Evolutionary conservation across 2,113 vertebrate genomes (phyloP), one percentile per base, ranked within the genome.

Genomic region (Urocynchramus pylzowi): DNA sequence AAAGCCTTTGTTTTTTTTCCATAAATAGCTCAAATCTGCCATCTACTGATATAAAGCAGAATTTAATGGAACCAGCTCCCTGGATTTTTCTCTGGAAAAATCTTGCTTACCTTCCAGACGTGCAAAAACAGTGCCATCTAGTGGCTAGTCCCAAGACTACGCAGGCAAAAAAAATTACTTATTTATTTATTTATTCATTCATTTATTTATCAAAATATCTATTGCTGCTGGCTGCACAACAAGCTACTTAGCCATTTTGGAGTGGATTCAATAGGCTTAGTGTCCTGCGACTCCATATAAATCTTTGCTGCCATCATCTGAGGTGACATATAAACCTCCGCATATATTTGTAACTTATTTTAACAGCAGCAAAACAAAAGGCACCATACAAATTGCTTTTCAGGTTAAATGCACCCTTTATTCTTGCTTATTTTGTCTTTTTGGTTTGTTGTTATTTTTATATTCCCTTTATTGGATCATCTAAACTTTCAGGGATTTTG

Each of bases 21-120:
- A 96, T 96, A 97, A 90, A 89, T 95, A 97, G 97, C 86, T 85
- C 97, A 98, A 98, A 97, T 94, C 86, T 97, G 97, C 98, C 98
- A 98, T 89, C 98, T 98, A 96, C 80, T 96, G 98, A 91, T 75
- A 54, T 28, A n/a, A 71, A 11, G 6, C 3, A 44, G 14, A 41
- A 93, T 68, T 49, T 42, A 77, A 23, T 5, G 19, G 57, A n/a
- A 28, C 5, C 14, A 42, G 27, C 7, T 4, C 13, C 45, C 15
- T 39, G 13, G 4, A 10, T 59, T 93, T 95, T 87, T 16, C 41
- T 49, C 65, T 68, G 19, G 37, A 31, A 95, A 78, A 47, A 11
- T 0, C 2, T 27, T 4, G 3, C 35, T 41, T 33, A 3, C 6
- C 84, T 50, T 92, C 56, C 92, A 98, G 59, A 67, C 52, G 84